Conservation (phyloP, 2,113 vertebrate species). For the Sinocyclocheilus maitianheensis region DNA sequence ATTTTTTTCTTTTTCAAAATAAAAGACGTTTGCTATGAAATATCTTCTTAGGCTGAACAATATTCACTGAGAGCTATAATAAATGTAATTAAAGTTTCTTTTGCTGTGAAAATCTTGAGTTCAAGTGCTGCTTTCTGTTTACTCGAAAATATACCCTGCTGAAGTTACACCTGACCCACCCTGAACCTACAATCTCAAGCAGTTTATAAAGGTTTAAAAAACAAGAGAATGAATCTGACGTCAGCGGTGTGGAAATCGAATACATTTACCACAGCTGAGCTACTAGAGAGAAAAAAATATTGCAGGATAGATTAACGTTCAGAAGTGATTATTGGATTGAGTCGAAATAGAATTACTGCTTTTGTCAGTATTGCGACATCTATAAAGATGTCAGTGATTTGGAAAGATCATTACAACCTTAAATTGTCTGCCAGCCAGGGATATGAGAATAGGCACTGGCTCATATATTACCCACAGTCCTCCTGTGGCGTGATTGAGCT, state of each 20-base stretch:
- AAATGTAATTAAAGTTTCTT: background rate
- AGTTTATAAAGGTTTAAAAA: conserved; percentile 24
- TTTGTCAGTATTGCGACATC: conserved; percentile 78
- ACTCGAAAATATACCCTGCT: background rate
- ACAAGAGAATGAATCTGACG: conserved; percentile 46
- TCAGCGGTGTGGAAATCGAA: conserved; percentile 70
- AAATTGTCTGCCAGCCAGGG: conserved; percentile 60
- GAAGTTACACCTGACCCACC: no score
- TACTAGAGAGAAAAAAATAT: conserved; percentile 74
- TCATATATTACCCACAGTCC: conserved; percentile 58
- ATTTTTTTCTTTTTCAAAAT: background rate
- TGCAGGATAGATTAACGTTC: conserved; percentile 76
- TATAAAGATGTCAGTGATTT: conserved; percentile 76
- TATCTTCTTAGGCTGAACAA: background rate
- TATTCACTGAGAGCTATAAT: background rate
- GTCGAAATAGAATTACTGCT: conserved; percentile 79
- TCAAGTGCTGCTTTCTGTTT: background rate
- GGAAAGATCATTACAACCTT: conserved; percentile 57
- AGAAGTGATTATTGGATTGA: conserved; percentile 75
- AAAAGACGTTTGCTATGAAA: background rate
- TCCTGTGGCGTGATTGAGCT: conserved; percentile 54
- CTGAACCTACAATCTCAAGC: background rate
- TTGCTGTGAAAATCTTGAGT: background rate
- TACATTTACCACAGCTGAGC: conserved; percentile 76
- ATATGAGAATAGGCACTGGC: conserved; percentile 62